Base-by-base conservation (phyloP, 2,888 invertebrate genomes). In the Psylliodes chrysocephalus region DNA sequence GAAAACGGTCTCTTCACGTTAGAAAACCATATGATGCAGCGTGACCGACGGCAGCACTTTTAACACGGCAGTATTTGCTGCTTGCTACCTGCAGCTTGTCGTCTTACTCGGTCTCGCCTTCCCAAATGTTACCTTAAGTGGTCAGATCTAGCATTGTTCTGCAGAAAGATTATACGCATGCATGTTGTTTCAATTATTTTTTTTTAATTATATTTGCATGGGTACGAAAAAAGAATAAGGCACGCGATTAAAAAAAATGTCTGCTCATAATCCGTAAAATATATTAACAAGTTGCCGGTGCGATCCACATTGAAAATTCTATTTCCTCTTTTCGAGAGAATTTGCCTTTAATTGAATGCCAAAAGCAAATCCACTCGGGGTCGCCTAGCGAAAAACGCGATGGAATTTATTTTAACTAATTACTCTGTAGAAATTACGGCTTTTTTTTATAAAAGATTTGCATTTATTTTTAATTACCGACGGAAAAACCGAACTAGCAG, bases 391-490 rank as follows among this genome's bases (percentile, higher is more conserved):
- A 49, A 22, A 47, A 28, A 15, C 49, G 28, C 28, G 15, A 10
- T 15, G 30, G 28, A 49, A 49, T 49, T 25, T 49, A 49, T 28
- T 49, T 49, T 49, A 49, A 49, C 49, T 49, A 49, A 49, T 49
- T 49, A 49, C 49, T 15, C 49, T 49, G 14, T 28, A 30, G 49
- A 49, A 49, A 49, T 49, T 49, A 19, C 49, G n/a, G n/a, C n/a
- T n/a, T n/a, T n/a, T 49, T 49, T 49, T 49, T 49, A 25, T 49
- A 49, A 49, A 30, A 30, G 49, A 30, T 49, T 49, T 4, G 49
- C 28, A 30, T 49, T 49, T 30, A 28, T 49, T 28, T 28, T 49
- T 49, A 49, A 49, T 30, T 28, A 17, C 49, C 6, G 46, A n/a
- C 46, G 6, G 15, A 25, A 30, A 49, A 14, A 28, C 7, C 15